A percentile compares a stretch with the other conserved stretches of the same genome.
Evolutionary conservation across 2,888 invertebrate genomes (phyloP).

Genomic region (Drosophila histrio): DNA sequence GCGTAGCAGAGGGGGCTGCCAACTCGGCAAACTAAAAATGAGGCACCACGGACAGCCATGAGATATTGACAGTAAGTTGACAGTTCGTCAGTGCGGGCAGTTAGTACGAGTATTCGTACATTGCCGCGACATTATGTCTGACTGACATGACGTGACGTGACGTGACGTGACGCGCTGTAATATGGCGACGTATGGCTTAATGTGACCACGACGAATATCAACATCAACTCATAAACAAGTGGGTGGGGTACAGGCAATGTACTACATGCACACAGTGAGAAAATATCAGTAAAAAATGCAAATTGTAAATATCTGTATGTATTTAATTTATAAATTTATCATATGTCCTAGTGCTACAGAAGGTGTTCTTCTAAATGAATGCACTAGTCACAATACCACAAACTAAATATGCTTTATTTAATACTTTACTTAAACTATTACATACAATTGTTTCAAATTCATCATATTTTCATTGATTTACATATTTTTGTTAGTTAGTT

Average conservation of each 20-base stretch:
- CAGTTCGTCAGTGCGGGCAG: slow-evolving; percentile 68
- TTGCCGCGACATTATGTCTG: slow-evolving; percentile 63
- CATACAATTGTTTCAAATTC: too few species aligned
- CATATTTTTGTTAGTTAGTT: too few species aligned
- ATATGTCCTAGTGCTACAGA: too few species aligned
- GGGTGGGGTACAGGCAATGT: not conserved
- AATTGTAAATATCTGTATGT: too few species aligned
- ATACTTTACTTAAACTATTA: too few species aligned
- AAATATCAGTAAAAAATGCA: not conserved
- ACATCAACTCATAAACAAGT: slow-evolving; percentile 70
- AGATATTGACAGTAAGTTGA: slow-evolving; percentile 76
- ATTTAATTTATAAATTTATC: too few species aligned
- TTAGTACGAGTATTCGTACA: slow-evolving; percentile 36
- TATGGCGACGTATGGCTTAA: slow-evolving; percentile 77
- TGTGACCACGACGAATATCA: slow-evolving; percentile 77
- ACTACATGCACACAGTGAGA: not conserved
- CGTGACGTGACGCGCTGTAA: slow-evolving; percentile 56
- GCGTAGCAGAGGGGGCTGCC: slow-evolving; percentile 9
- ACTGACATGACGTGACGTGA: slow-evolving; percentile 38
- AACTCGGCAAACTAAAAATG: slow-evolving; percentile 31
- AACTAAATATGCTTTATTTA: too few species aligned
- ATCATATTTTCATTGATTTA: too few species aligned
- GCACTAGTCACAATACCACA: too few species aligned
- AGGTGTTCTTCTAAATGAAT: too few species aligned
- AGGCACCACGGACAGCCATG: slow-evolving; percentile 11